These are phyloP conservation scores for Crax fasciolata DNA, from an alignment of 2,797 vertebrate species.

Conservation along the genomic window DNA sequence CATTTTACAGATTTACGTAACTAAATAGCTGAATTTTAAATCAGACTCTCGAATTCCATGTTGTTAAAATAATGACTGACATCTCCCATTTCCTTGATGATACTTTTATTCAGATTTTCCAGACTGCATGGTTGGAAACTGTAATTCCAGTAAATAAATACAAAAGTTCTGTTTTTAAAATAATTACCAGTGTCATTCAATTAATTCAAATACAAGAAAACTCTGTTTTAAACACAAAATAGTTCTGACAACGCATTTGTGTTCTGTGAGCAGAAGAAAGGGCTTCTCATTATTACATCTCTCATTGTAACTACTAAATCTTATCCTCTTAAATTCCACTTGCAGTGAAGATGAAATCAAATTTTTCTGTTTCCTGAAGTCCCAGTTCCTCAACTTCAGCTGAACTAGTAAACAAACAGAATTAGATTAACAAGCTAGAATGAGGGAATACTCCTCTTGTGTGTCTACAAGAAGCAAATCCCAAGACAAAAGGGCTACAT, in stretches of 20 bases:
- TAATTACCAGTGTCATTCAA: background rate
- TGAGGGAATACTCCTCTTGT: background rate
- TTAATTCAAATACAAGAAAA: background rate
- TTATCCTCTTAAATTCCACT: background rate
- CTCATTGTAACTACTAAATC: background rate
- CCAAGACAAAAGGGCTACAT: background rate
- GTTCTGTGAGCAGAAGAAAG: background rate
- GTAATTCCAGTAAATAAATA: background rate
- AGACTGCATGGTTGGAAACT: background rate
- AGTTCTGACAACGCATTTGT: background rate
- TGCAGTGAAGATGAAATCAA: background rate
- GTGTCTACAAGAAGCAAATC: background rate
- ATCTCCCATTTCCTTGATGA: conserved; percentile 2
- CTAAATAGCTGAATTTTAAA: conserved; percentile 36
- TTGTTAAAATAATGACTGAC: conserved; percentile 36
- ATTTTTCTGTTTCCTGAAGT: background rate
- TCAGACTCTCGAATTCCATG: background rate
- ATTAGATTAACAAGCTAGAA: background rate
- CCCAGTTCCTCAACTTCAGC: background rate
- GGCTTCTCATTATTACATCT: background rate
- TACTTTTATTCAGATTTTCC: background rate
- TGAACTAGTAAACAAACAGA: background rate
- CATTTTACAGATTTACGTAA: conserved; percentile 45
- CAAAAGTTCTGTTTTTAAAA: background rate
- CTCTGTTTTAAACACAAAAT: background rate